These are phyloP conservation scores for Coptodon rendalli DNA, from an alignment of 2,113 vertebrate species.

Conservation along the genomic window DNA sequence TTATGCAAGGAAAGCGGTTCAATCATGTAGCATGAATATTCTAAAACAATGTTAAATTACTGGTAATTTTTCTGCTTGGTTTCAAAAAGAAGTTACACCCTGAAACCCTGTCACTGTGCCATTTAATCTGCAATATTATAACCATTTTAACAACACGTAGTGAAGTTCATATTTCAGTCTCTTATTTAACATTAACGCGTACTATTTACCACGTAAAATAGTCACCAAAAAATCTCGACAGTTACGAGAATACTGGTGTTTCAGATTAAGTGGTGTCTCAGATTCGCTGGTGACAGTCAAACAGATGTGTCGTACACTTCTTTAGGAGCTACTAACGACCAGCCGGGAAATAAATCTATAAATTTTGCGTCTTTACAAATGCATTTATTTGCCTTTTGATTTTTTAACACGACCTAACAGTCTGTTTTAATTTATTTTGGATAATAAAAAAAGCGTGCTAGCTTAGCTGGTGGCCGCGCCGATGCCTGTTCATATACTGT, in stretches of 20 bases:
- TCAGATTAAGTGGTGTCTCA: background rate
- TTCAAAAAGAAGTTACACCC: background rate
- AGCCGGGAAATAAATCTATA: background rate
- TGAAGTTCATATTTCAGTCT: background rate
- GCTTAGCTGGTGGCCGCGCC: background rate
- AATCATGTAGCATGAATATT: background rate
- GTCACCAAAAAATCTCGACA: background rate
- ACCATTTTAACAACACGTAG: background rate
- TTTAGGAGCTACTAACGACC: background rate
- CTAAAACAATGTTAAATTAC: background rate
- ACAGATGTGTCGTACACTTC: fast-evolving
- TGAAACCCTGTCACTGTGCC: background rate
- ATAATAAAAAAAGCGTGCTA: background rate
- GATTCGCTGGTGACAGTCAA: background rate
- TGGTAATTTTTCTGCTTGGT: background rate
- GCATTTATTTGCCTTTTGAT: background rate
- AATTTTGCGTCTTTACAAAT: background rate
- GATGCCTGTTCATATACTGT: background rate
- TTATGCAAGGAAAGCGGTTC: background rate
- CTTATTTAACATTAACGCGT: background rate
- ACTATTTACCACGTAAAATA: background rate
- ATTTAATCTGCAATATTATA: background rate
- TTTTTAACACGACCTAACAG: background rate
- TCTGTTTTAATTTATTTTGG: background rate
- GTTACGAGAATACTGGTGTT: background rate